Evolutionary conservation across 2,888 invertebrate genomes (phyloP).

Genomic region (Chymomyza procnemis): DNA sequence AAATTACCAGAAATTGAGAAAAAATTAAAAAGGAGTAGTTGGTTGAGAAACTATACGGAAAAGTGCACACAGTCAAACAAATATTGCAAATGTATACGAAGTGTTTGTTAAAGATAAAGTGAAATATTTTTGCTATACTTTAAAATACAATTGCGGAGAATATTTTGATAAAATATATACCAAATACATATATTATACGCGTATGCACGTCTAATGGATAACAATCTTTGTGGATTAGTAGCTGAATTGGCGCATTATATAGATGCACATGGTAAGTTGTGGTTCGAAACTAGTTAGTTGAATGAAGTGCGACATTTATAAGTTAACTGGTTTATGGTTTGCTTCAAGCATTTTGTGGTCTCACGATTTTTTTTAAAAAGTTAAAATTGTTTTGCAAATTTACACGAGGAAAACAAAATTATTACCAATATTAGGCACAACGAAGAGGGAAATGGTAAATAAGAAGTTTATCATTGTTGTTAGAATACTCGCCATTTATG

Average conservation of each 20-base stretch:
- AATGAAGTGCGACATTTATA: too few species aligned
- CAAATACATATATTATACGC: too few species aligned
- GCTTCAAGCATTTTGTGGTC: constrained; percentile 43
- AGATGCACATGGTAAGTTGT: constrained; percentile 58
- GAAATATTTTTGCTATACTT: not conserved
- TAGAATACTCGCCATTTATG: too few species aligned
- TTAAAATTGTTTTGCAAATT: not conserved
- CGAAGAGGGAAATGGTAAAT: too few species aligned
- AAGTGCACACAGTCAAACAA: constrained; percentile 18
- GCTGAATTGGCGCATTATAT: constrained; percentile 58
- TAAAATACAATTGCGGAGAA: not conserved
- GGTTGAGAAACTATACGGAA: not conserved
- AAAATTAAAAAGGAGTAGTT: not conserved
- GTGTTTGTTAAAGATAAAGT: not conserved
- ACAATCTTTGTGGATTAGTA: constrained; percentile 62
- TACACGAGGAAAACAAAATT: too few species aligned
- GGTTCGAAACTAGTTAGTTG: too few species aligned
- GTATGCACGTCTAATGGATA: constrained; percentile 47
- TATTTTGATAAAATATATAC: constrained; percentile 14
- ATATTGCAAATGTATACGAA: constrained; percentile 24
- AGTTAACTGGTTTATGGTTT: not conserved
- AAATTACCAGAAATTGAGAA: not conserved
- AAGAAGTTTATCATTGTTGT: too few species aligned
- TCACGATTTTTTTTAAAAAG: too few species aligned
- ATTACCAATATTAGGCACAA: too few species aligned